Evolutionary conservation across 2,888 invertebrate genomes (phyloP).

Genomic region (Tenthredo amoena): DNA sequence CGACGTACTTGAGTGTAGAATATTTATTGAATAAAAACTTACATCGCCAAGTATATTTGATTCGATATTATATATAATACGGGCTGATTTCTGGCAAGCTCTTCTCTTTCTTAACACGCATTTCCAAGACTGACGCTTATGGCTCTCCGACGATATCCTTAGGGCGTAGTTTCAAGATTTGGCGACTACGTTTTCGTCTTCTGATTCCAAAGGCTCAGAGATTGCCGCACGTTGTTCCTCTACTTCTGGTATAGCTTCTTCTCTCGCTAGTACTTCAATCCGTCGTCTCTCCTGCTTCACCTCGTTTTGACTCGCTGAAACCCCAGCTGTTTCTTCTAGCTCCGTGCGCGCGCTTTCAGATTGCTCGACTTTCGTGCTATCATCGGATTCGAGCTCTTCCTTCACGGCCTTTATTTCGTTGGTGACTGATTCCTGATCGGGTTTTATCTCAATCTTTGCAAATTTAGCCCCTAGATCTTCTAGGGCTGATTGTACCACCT

Average conservation of each 20-base stretch:
- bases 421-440: too few species aligned
- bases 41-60: background rate
- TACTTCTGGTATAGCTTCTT: background rate
- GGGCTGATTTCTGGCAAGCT: background rate
- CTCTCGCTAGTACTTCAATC: background rate
- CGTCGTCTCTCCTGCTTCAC: too few species aligned
- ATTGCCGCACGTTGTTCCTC: background rate
- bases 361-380: too few species aligned
- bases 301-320: too few species aligned
- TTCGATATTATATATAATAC: background rate
- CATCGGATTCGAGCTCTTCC: too few species aligned
- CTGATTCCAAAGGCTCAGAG: background rate
- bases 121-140: background rate
- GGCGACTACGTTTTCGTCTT: background rate
- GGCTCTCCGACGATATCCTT: background rate
- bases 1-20: background rate
- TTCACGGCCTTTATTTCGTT: too few species aligned
- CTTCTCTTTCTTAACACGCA: background rate
- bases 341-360: too few species aligned
- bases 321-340: too few species aligned
- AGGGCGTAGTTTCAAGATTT: background rate
- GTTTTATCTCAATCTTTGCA: too few species aligned
- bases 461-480: too few species aligned
- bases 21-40: background rate
- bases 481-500: too few species aligned